Conservation (phyloP, 92 coral and sea anemone species). For the Palythoa grandis region DNA sequence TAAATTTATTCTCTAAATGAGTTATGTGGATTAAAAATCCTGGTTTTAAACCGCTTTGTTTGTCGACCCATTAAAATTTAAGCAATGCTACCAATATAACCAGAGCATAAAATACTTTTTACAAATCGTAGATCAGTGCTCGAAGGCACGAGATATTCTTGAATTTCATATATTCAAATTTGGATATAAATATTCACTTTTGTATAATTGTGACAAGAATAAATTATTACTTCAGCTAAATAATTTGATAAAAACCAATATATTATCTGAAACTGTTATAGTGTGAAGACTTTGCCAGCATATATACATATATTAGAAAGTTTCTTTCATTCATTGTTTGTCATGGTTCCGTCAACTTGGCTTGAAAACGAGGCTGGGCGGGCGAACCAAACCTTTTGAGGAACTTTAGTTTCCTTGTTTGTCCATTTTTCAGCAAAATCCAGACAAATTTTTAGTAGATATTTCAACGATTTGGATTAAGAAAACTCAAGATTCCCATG, state of each 20-base stretch:
- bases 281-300: not conserved
- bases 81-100: not conserved
- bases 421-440: no score
- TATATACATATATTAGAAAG: not conserved
- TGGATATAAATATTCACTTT: constrained; percentile 37
- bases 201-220: constrained; percentile 11
- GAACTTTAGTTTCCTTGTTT: no score
- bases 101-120: not conserved
- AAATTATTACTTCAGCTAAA: constrained; percentile 27
- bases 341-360: no score
- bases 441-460: no score
- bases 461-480: no score
- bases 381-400: no score
- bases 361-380: no score
- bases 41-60: constrained; percentile 5
- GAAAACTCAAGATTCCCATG: no score
- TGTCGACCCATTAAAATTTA: not conserved
- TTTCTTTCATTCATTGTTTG: not conserved
- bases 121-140: not conserved
- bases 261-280: not conserved
- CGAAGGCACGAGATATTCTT: not conserved
- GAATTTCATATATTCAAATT: not conserved
- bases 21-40: not conserved
- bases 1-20: not conserved
- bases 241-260: constrained; percentile 43